Base-by-base conservation (phyloP, 2,797 vertebrate species). In the Echeneis naucrates region DNA sequence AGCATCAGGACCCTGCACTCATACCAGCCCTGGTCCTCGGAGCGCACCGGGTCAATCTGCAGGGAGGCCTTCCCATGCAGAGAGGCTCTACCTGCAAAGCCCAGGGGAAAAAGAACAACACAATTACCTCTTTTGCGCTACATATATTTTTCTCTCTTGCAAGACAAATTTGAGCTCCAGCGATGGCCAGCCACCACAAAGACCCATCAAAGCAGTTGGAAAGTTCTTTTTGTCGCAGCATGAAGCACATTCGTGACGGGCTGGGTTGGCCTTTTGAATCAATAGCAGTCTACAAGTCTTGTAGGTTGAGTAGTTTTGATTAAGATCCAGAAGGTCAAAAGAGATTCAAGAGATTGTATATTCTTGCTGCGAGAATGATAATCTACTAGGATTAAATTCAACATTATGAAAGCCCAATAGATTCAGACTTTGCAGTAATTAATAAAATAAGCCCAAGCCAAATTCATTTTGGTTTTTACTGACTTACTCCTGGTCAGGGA, bases 11-110 rank as follows among this genome's bases (percentile, higher is more conserved):
- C 97, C 94, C 96, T 95, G 94, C 98, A 99, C 90, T 99, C 98
- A 40, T 99, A 99, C 98, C 98, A 99, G 93, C 98, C 98, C 93
- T 99, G 98, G 95, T 99, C 98, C 87, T 98, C 97, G 0, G 97
- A 97, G 92, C 96, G 98, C 68, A 98, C 94, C 70, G 97, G 97
- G 47, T 98, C 97, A 42, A 99, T 96, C 92, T 96, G 97, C 89
- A 99, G 93, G 55, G 98, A 99, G 12, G 98, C 97, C 88, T 98
- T 98, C 92, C 96, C 97, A 19, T 99, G 96, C 85, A 99, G 96
- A 93, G 94, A 96, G 81, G 97, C 96, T 90, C 98, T 95, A 84
- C 98, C 98, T 99, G 87, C 13, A 83, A 35, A 77, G 30, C n/a
- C n/a, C 50, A 64, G 10, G 47, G 1, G 1, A 3, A 32, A n/a